A percentile compares a stretch with the other conserved stretches of the same genome.
Evolutionary conservation across 1,140 invertebrate genomes (phyloP).

Genomic region (Acyrthosiphon pisum): DNA sequence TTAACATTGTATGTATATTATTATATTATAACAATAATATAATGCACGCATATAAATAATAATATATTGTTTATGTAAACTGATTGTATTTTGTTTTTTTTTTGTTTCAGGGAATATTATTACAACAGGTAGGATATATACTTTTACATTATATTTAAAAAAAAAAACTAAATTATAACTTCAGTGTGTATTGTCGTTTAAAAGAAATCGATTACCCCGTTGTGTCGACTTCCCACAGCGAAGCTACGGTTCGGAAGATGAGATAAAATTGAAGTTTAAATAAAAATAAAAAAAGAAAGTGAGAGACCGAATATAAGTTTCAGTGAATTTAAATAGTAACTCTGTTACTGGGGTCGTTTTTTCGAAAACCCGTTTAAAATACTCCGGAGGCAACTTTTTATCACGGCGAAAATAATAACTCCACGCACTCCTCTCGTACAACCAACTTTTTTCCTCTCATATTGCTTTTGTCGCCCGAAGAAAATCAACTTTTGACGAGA

Average conservation of each 20-base stretch:
- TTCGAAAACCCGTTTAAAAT: constrained; percentile 43
- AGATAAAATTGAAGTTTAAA: constrained; percentile 42
- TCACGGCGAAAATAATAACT: constrained; percentile 29
- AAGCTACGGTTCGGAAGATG: background rate
- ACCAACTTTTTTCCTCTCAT: background rate
- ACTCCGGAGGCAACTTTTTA: constrained; percentile 50
- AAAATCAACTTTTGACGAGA: constrained; percentile 15
- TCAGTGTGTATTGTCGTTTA: background rate
- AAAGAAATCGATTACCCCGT: constrained; percentile 36
- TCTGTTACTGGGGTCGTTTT: constrained; percentile 5
- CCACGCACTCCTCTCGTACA: background rate
- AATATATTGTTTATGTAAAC: background rate
- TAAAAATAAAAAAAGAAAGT: constrained; percentile 2
- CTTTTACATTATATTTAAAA: constrained; percentile 2
- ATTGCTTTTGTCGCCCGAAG: background rate
- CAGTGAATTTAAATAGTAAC: constrained; percentile 44
- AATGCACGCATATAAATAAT: background rate
- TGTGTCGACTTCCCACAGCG: too few species aligned
- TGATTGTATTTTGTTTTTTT: constrained; percentile 58
- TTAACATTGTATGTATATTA: background rate
- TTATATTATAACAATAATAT: background rate
- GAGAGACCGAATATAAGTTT: constrained; percentile 33
- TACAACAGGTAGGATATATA: constrained; percentile 67
- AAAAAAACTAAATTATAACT: background rate
- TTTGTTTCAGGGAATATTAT: constrained; percentile 69